phyloP scores from a whole-genome alignment of 2,888 invertebrate species.

The Tetramorium bicarinatum region DNA sequence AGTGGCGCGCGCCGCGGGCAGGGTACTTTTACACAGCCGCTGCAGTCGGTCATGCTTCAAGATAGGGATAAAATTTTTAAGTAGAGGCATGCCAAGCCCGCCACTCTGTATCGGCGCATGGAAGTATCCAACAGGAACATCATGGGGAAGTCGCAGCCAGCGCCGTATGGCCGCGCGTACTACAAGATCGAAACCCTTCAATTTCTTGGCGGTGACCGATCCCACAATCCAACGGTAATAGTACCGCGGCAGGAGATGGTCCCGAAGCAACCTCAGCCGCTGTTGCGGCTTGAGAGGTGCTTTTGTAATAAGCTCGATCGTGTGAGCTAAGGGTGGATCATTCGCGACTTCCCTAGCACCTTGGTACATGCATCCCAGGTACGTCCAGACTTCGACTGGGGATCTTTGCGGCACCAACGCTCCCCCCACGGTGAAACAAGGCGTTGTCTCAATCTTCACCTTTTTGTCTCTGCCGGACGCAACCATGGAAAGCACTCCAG shows the following conservation, averaged over 20 bases:
- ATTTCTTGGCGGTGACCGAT: not conserved
- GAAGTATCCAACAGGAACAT: constrained; percentile 24
- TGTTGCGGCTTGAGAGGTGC: constrained; percentile 27
- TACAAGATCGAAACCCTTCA: no score
- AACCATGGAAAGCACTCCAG: not conserved
- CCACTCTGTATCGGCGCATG: constrained; percentile 29
- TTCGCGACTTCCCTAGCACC: not conserved
- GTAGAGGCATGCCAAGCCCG: constrained; percentile 6
- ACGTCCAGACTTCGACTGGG: constrained; percentile 4
- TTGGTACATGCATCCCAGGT: constrained; percentile 14
- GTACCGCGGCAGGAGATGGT: not conserved
- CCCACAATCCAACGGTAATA: constrained; percentile 4
- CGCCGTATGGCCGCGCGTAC: no score
- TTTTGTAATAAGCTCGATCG: not conserved
- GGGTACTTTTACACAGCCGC: not conserved
- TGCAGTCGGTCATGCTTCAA: not conserved
- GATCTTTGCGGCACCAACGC: not conserved
- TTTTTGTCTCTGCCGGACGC: no score
- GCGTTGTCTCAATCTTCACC: no score
- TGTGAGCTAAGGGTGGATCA: not conserved
- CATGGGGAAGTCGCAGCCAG: constrained; percentile 21
- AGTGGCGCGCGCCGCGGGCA: constrained; percentile 9
- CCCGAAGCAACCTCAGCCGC: not conserved
- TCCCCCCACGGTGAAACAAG: not conserved
- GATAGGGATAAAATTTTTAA: not conserved